Evolutionary conservation across 2,888 invertebrate species (phyloP).

Genomic region (Allolobophora icterica): DNA sequence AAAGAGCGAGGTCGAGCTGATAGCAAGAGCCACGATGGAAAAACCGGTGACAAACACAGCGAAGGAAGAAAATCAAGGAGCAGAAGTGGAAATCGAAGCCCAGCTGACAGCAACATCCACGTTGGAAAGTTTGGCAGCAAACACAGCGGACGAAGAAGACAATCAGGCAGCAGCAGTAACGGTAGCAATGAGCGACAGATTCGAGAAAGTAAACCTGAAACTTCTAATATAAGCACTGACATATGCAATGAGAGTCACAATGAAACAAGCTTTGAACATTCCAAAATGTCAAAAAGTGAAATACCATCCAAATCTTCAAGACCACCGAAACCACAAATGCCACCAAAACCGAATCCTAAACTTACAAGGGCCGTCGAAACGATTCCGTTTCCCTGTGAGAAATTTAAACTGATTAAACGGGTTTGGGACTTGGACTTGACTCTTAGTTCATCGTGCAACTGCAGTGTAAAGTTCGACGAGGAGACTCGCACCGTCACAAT

Average conservation of each 20-base stretch:
- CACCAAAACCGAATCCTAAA: background rate
- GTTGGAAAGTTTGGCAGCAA: background rate
- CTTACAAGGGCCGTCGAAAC: background rate
- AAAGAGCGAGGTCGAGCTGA: too few relatives aligned
- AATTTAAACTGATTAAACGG: background rate
- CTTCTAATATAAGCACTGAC: background rate
- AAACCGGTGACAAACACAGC: too few relatives aligned
- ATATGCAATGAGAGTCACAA: background rate
- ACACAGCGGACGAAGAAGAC: background rate
- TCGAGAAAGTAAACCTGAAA: background rate
- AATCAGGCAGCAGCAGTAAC: background rate
- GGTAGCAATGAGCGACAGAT: background rate
- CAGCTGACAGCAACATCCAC: background rate
- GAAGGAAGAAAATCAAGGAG: too few relatives aligned
- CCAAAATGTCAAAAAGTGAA: background rate
- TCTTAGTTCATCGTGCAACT: background rate
- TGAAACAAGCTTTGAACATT: background rate
- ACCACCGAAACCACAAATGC: background rate
- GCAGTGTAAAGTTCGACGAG: background rate
- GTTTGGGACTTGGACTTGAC: background rate
- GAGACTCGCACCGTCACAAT: background rate
- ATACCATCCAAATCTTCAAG: background rate
- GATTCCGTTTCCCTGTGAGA: background rate
- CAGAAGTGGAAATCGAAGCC: background rate
- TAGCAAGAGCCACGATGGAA: too few relatives aligned